Evolutionary conservation across 2,888 invertebrate species (phyloP), one percentile per base, ranked within the genome.

Genomic region (Stenurella melanura): DNA sequence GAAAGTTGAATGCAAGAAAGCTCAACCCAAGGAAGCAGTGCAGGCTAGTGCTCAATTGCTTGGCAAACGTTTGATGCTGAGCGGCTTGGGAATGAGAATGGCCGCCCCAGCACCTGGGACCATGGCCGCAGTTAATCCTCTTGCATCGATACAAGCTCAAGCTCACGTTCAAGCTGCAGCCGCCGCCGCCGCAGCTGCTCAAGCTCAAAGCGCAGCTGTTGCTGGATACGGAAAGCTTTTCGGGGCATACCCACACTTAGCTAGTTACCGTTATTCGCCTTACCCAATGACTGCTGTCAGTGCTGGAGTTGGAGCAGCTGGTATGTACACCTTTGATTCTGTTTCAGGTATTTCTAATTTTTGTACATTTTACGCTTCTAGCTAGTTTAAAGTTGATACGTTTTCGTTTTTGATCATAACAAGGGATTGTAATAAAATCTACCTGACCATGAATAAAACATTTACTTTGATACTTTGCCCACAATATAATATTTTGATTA

Each of bases 11-110:
- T 97, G 96, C 90, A 97, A 97, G 90, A 96, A 96, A 89, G 96
- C 97, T 1, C 96, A 96, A 91, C 96, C 97, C 26, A 96, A 96
- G 88, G 96, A 97, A 87, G 95, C 96, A 0, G 96, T 96, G 0
- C 94, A 94, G 82, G 93, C 94, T 6, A 93, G 93, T 74, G 92
- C 93, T n/a, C 83, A 81, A 61, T 89, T 93, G 19, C 89, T 94
- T 72, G 93, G 94, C 77, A 94, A 94, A 86, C 91, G 94, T 80
- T 91, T 94, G 80, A 93, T 94, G 88, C 89, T 94, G 82, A 94
- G 95, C 85, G 92, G 95, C 10, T 89, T 95, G 67, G 95, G 95
- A 84, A 93, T 92, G 89, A 92, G 91, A 86, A 89, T 95, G 90
- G 90, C 92, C 84, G 92, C 93, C 0, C 93, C 93, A 9, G 80